A percentile compares a stretch with the other conserved stretches of the same genome.
Evolutionary conservation across 2,797 vertebrate genomes (phyloP).

Genomic region (Pristis pectinata): DNA sequence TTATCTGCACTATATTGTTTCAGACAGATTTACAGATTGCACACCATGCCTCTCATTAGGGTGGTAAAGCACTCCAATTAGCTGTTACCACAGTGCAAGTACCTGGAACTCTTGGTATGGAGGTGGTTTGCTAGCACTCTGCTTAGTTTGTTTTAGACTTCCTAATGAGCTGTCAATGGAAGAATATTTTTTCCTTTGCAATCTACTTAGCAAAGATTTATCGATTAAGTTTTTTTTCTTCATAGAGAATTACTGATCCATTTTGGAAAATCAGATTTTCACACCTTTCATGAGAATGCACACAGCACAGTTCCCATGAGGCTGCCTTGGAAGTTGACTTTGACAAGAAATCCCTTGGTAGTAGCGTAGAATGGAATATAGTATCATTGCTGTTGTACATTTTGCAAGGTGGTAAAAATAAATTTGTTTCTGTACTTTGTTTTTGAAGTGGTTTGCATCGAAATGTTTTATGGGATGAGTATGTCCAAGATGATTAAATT

Average conservation of each 20-base stretch:
- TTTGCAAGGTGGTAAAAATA: constrained; percentile 65
- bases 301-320: constrained; percentile 71
- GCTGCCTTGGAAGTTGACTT: constrained; percentile 79
- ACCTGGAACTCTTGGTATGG: constrained; percentile 54
- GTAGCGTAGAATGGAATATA: constrained; percentile 56
- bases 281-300: constrained; percentile 88
- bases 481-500: neutral
- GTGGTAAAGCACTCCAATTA: constrained; percentile 33
- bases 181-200: constrained; percentile 89
- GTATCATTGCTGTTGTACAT: constrained; percentile 67
- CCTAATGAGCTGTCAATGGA: constrained; percentile 89
- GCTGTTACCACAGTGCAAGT: neutral
- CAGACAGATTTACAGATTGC: constrained; percentile 64
- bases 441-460: constrained; percentile 62
- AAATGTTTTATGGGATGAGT: constrained; percentile 53
- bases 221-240: constrained; percentile 85
- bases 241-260: constrained; percentile 97
- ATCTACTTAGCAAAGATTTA: constrained; percentile 99
- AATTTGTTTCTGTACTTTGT: constrained; percentile 58
- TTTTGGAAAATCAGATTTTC: constrained; percentile 99
- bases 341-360: constrained; percentile 70
- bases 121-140: constrained; percentile 75
- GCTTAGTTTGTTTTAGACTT: constrained; percentile 89
- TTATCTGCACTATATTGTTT: constrained; percentile 21
- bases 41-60: neutral